A percentile compares a stretch with the other conserved stretches of the same genome.
These are phyloP conservation scores for Adelphocoris suturalis DNA, from an alignment of 2,888 invertebrate species.

Conservation along the genomic window DNA sequence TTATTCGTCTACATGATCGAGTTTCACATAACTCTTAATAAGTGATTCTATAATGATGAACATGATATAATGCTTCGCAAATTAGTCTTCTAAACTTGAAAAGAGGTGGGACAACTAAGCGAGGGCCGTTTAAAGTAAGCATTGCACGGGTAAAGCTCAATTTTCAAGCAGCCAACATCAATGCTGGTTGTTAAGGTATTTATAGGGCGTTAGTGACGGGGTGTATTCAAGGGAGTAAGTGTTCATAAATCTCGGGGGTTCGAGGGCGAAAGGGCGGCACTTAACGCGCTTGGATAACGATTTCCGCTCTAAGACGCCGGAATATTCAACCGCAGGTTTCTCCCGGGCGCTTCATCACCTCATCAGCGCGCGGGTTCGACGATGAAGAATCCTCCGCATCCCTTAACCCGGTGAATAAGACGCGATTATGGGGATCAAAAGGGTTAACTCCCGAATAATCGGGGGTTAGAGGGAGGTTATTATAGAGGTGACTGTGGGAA, in stretches of 20 bases:
- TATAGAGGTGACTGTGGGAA: too few relatives aligned
- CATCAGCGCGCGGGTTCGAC: not conserved
- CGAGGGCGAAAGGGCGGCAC: not conserved
- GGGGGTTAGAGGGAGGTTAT: not conserved
- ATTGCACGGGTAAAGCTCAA: too few relatives aligned
- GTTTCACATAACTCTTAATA: too few relatives aligned
- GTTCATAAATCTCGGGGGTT: not conserved
- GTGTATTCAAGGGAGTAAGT: not conserved
- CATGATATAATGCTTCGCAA: too few relatives aligned
- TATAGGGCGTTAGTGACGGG: not conserved
- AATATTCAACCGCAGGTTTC: not conserved
- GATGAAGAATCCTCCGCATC: not conserved
- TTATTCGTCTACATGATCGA: too few relatives aligned
- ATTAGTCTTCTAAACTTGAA: too few relatives aligned
- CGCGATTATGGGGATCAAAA: not conserved
- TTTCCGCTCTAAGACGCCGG: not conserved
- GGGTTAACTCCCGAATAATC: not conserved
- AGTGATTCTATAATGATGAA: too few relatives aligned
- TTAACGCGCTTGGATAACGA: slow-evolving; percentile 1
- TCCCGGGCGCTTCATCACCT: not conserved
- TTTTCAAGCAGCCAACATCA: not conserved
- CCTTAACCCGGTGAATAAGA: not conserved
- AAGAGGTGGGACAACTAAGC: too few relatives aligned
- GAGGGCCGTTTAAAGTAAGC: too few relatives aligned
- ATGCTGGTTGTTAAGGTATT: not conserved